Percentiles rank a stretch among this genome's conserved stretches.
Conservation (phyloP, 2,113 vertebrate genomes). For the Ariopsis seemanni region DNA sequence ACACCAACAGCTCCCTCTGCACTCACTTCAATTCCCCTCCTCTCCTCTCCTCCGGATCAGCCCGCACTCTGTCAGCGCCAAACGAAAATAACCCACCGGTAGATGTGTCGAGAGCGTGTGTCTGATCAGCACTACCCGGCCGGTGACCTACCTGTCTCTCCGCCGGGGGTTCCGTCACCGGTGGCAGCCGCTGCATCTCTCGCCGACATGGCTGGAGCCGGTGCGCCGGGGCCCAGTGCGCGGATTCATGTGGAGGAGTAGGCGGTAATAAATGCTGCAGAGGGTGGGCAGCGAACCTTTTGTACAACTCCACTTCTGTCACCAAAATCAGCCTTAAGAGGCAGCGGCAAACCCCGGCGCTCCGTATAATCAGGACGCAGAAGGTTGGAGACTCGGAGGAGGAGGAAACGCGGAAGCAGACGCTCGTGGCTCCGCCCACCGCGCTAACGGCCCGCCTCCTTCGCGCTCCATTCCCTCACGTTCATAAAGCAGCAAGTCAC, state of each 20-base stretch:
- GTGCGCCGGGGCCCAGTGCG: conserved; percentile 68
- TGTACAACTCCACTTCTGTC: conserved; percentile 30
- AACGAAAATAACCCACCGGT: not conserved
- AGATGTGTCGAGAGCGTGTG: not conserved
- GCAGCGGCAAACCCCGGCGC: conserved; percentile 13
- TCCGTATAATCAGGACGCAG: conserved; percentile 47
- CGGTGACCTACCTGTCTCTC: conserved; percentile 64
- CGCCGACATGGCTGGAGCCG: conserved; percentile 77
- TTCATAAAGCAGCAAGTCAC: conserved; percentile 45
- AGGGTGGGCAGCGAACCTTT: not conserved
- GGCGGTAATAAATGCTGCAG: conserved; percentile 45
- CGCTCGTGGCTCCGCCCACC: conserved; percentile 60
- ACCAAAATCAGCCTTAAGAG: conserved; percentile 2
- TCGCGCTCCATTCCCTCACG: conserved; percentile 36
- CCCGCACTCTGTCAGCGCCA: conserved; percentile 28
- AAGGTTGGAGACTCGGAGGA: conserved; percentile 10
- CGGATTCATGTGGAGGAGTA: conserved; percentile 72
- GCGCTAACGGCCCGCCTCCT: conserved; percentile 37
- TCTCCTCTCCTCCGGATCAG: not conserved
- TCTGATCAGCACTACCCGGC: not conserved
- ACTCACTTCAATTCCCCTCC: not conserved
- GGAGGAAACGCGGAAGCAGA: conserved; percentile 60
- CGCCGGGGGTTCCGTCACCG: conserved; percentile 71
- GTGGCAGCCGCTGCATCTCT: conserved; percentile 66
- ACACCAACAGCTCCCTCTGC: conserved; percentile 28